Base-by-base conservation (phyloP, 2,888 invertebrate genomes). In the Lasius platythorax region DNA sequence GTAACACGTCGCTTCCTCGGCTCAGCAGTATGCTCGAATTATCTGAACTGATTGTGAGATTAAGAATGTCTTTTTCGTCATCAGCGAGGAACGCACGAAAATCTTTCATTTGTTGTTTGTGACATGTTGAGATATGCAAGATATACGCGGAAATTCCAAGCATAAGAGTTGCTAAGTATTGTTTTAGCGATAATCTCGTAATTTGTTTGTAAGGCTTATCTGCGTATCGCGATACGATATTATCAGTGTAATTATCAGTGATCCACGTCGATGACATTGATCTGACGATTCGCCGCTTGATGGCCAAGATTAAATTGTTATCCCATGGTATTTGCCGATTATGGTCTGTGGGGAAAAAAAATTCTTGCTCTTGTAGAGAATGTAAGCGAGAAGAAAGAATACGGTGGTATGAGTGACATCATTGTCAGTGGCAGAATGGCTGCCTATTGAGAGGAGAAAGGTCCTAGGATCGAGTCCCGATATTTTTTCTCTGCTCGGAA, bases 111-210 rank as follows among this genome's bases (percentile, higher is more conserved):
- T 50, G n/a, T 50, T 43, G 28, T 46, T 70, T 9, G 3, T 28
- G 12, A 50, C 8, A 4, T 18, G 58, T 30, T 70, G 12, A 46
- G 61, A 61, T 79, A 3, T 9, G 43, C 6, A 23, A 58, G 58
- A 46, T 61, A 70, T n/a, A 4, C 15, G 5, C 28, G 72, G 15
- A 58, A 75, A 75, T 75, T 11, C n/a, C 46, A 40, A 70, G 23
- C 11, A 33, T 8, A 28, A 53, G 53, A 79, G 11, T 37, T 53
- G 11, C 12, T 53, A 18, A 6, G 46, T 3, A 9, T 56, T 30
- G 12, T 30, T 78, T 67, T 6, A 18, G 2, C 3, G 43, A n/a
- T 64, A 67, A 11, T n/a, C 23, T 5, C 8, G 8, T 15, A 37
- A 12, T 30, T 67, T 40, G 37, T 37, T 66, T 53, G 8, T 53